These are phyloP conservation scores for Potorous gilbertii DNA, from an alignment of 2,797 vertebrate genomes.

Conservation along the genomic window DNA sequence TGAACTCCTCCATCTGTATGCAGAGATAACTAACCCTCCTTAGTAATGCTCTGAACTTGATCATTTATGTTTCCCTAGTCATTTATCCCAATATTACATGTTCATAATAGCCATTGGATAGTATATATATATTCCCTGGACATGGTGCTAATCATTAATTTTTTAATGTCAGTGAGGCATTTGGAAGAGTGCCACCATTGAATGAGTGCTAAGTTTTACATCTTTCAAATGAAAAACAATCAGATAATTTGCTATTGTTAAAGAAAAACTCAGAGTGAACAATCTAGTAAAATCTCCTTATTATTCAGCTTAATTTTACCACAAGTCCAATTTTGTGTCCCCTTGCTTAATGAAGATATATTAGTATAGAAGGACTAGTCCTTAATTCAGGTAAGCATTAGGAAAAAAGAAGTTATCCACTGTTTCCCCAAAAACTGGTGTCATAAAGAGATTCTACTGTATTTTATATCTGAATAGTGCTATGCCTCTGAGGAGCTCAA, in stretches of 20 bases:
- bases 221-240: conserved; percentile 35
- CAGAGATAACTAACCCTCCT: background rate
- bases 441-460: background rate
- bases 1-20: background rate
- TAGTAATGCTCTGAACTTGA: background rate
- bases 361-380: background rate
- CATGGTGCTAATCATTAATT: background rate
- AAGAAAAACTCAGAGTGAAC: conserved; percentile 12
- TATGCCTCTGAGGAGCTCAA: background rate
- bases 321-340: background rate
- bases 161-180: background rate
- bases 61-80: background rate
- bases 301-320: background rate
- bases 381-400: background rate
- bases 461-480: background rate
- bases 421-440: background rate
- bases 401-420: background rate
- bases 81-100: background rate
- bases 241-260: conserved; percentile 34
- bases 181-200: background rate
- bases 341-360: background rate
- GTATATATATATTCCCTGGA: background rate
- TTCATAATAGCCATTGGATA: background rate
- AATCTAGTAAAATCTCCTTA: background rate
- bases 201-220: conserved; percentile 18